These are phyloP conservation scores for Choloepus didactylus DNA, from an alignment of 2,797 vertebrate species.

Conservation along the genomic window DNA sequence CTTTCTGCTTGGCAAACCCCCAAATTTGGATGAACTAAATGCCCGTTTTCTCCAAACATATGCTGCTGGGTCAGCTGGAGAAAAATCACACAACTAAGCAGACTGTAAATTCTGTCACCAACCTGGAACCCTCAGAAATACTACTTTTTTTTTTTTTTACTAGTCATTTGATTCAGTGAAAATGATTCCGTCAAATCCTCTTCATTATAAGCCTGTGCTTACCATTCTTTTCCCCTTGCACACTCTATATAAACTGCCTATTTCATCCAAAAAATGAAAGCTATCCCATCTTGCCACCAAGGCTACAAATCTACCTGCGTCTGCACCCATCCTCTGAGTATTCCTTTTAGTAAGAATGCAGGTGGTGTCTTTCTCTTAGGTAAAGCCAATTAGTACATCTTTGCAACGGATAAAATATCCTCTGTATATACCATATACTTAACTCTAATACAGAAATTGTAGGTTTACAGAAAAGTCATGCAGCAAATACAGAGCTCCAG, in stretches of 20 bases:
- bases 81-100: not conserved
- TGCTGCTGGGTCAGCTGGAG: not conserved
- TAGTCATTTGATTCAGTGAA: not conserved
- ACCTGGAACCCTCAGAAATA: not conserved
- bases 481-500: too few relatives aligned
- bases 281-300: not conserved
- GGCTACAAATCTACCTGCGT: not conserved
- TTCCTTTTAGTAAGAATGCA: constrained; percentile 37
- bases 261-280: not conserved
- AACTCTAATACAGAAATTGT: not conserved
- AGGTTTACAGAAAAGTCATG: too few relatives aligned
- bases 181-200: constrained; percentile 30
- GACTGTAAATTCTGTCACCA: constrained; percentile 11
- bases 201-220: not conserved
- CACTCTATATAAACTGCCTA: not conserved
- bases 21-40: constrained; percentile 16
- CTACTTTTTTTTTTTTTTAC: not conserved
- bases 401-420: not conserved
- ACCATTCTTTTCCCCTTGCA: not conserved
- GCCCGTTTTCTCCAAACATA: not conserved
- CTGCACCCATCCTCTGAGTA: not conserved
- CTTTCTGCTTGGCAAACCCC: not conserved
- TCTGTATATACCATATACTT: not conserved
- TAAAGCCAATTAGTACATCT: not conserved
- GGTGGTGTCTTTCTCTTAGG: not conserved